phyloP scores from a whole-genome alignment of 2,888 invertebrate genomes.

The Tiliacea aurago region DNA sequence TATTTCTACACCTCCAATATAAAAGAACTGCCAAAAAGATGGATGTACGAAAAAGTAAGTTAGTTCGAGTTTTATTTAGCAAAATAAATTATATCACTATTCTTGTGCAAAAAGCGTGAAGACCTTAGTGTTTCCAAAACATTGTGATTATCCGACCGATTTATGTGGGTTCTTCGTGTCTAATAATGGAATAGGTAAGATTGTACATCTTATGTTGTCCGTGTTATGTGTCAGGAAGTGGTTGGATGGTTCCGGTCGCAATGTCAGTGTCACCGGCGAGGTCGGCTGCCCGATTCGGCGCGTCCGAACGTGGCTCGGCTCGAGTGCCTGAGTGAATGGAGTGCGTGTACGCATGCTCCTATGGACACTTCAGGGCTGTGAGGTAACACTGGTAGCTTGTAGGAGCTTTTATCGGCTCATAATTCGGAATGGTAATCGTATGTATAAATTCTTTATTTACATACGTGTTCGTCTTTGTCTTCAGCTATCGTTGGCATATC shows the following conservation, averaged over 20 bases:
- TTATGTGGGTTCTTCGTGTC: conserved; percentile 40
- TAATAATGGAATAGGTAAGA: conserved; percentile 54
- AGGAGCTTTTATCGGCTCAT: conserved; percentile 17
- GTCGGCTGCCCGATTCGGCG: conserved; percentile 74
- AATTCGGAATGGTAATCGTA: not conserved
- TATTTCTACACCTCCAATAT: conserved; percentile 11
- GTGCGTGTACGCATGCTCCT: conserved; percentile 34
- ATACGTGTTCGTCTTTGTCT: not conserved
- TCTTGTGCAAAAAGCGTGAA: conserved; percentile 53
- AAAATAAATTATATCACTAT: conserved; percentile 52
- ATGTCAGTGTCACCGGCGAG: conserved; percentile 85
- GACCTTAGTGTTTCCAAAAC: conserved; percentile 52
- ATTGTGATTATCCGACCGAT: conserved; percentile 41
- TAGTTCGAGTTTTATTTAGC: conserved; percentile 30
- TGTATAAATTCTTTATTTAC: conserved; percentile 10
- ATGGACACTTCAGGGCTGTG: conserved; percentile 49
- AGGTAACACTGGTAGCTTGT: conserved; percentile 43
- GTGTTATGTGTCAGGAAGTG: conserved; percentile 79
- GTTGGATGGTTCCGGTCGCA: conserved; percentile 81
- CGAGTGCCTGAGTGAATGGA: conserved; percentile 37
- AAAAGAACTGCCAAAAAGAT: conserved; percentile 32
- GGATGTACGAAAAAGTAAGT: conserved; percentile 41
- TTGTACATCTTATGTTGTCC: conserved; percentile 60
- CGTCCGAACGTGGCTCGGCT: conserved; percentile 48
- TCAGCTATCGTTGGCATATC: no score